A percentile compares a stretch with the other conserved stretches of the same genome.
These are phyloP conservation scores for Dicroscelio sp. DNA, from an alignment of 2,888 invertebrate genomes.

Conservation along the genomic window DNA sequence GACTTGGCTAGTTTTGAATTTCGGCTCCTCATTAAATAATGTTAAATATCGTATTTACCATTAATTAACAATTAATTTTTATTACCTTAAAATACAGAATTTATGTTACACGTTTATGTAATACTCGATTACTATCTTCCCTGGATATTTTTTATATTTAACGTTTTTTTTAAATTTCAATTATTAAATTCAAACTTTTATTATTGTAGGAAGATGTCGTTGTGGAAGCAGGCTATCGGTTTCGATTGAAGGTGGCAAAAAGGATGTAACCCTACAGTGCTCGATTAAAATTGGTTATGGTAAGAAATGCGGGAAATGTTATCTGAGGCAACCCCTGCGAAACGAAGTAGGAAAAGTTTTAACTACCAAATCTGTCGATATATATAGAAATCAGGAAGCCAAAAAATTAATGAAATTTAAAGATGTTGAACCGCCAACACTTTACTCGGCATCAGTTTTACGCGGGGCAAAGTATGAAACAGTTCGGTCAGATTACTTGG, in stretches of 20 bases:
- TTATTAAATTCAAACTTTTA: too few species aligned
- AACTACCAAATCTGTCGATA: slow-evolving; percentile 9
- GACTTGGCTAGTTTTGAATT: too few species aligned
- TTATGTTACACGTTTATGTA: too few species aligned
- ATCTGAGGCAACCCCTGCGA: slow-evolving; percentile 6
- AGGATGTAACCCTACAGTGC: neutral
- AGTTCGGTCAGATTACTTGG: neutral
- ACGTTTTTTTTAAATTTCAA: too few species aligned
- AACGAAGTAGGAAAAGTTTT: neutral
- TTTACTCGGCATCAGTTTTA: slow-evolving; percentile 49
- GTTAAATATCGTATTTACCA: too few species aligned
- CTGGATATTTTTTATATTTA: too few species aligned
- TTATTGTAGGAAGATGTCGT: neutral
- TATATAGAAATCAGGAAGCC: slow-evolving; percentile 17
- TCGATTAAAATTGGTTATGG: neutral
- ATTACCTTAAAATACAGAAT: too few species aligned
- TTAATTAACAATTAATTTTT: too few species aligned
- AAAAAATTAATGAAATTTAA: slow-evolving; percentile 52
- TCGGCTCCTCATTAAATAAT: too few species aligned
- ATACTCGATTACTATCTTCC: too few species aligned
- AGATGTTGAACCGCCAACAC: slow-evolving; percentile 63
- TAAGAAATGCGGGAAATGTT: slow-evolving; percentile 41
- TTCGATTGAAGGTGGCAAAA: neutral
- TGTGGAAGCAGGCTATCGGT: neutral
- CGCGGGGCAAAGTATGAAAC: slow-evolving; percentile 57